Conservation (phyloP, 2,888 invertebrate genomes). For the Sepiola atlantica region DNA sequence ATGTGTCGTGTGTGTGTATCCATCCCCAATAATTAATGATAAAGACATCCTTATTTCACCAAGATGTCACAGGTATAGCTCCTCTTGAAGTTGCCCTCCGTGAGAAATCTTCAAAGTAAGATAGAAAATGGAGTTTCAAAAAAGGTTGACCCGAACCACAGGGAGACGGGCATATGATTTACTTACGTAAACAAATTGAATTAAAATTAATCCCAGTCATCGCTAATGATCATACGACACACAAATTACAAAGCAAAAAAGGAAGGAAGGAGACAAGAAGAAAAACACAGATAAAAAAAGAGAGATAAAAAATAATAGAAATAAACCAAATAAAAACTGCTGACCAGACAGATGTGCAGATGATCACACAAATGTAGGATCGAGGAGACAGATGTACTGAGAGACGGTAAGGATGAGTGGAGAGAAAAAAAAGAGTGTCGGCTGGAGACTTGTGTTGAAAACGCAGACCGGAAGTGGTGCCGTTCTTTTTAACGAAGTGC, state of each 20-base stretch:
- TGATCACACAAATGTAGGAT: not conserved
- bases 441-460: not conserved
- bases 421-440: not conserved
- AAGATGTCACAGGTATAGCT: not conserved
- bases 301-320: not conserved
- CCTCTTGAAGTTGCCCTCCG: not conserved
- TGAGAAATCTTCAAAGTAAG: not conserved
- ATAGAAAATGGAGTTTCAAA: not conserved
- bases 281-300: too few relatives aligned
- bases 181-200: not conserved
- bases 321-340: not conserved
- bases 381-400: not conserved
- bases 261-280: too few relatives aligned
- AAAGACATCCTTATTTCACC: not conserved
- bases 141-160: not conserved
- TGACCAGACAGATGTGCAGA: not conserved
- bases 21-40: too few relatives aligned
- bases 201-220: not conserved
- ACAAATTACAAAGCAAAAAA: not conserved
- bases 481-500: not conserved
- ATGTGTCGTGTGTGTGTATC: too few relatives aligned
- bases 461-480: not conserved
- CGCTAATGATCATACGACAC: not conserved
- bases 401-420: not conserved
- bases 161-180: not conserved